Evolutionary conservation across 2,888 invertebrate genomes (phyloP).

Genomic region (Hypena proboscidalis): DNA sequence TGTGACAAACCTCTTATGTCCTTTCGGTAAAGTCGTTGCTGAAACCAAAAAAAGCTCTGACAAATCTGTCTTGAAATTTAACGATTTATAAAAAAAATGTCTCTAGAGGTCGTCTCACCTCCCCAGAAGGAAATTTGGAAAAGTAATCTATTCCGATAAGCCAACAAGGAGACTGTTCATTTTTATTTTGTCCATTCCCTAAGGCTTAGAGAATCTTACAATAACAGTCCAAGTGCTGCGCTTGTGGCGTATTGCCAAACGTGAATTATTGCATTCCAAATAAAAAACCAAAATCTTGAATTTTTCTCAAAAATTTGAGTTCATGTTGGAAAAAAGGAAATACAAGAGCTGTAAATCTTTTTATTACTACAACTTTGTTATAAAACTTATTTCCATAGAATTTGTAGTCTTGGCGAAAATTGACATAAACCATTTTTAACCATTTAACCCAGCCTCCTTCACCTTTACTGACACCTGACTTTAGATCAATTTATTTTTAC

Average conservation of each 20-base stretch:
- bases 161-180: slow-evolving; percentile 81
- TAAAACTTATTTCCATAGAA: too few species aligned
- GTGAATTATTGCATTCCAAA: not conserved
- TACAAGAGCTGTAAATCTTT: too few species aligned
- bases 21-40: slow-evolving; percentile 34
- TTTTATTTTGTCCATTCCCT: slow-evolving; percentile 82
- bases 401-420: too few species aligned
- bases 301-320: too few species aligned
- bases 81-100: slow-evolving; percentile 64
- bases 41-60: slow-evolving; percentile 43
- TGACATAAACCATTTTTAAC: too few species aligned
- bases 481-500: too few species aligned
- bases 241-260: slow-evolving; percentile 20
- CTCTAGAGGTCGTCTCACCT: slow-evolving; percentile 49
- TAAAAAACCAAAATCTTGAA: too few species aligned
- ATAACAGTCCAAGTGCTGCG: slow-evolving; percentile 46
- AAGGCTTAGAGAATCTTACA: slow-evolving; percentile 74
- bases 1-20: slow-evolving; percentile 48
- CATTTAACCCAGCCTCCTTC: too few species aligned
- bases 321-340: too few species aligned
- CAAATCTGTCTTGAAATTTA: slow-evolving; percentile 53
- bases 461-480: too few species aligned
- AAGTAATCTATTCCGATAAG: slow-evolving; percentile 83
- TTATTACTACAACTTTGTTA: too few species aligned
- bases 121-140: slow-evolving; percentile 74